These are phyloP conservation scores for Simalia tracyae DNA, from an alignment of 2,797 vertebrate genomes.

Conservation along the genomic window DNA sequence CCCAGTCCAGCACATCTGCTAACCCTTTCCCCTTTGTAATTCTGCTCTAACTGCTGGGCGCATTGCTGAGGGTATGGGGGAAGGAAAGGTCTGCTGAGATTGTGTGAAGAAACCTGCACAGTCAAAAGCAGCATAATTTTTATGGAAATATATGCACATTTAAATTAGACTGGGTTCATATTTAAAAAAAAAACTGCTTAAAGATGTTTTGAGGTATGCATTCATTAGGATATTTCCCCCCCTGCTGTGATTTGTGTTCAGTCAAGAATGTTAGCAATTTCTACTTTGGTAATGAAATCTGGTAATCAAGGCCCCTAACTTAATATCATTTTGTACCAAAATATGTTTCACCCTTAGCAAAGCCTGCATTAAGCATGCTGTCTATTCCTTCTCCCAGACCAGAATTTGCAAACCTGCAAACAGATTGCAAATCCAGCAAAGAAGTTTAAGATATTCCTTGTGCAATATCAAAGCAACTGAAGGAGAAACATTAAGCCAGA, in stretches of 20 bases:
- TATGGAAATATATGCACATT: conserved; percentile 35
- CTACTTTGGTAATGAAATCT: conserved; percentile 42
- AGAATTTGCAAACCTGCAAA: neutral
- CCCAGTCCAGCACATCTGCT: neutral
- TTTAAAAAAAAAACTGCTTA: neutral
- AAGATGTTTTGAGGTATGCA: conserved; percentile 35
- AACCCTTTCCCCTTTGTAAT: neutral
- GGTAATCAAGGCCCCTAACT: conserved; percentile 36
- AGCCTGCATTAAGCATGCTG: neutral
- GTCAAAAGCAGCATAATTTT: neutral
- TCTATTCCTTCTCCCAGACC: conserved; percentile 6
- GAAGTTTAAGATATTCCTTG: neutral
- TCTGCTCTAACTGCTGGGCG: neutral
- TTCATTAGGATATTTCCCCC: conserved; percentile 30
- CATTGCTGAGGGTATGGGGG: neutral
- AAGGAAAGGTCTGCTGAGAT: neutral
- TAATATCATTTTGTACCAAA: conserved; percentile 40
- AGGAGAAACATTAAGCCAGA: neutral
- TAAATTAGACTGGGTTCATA: conserved; percentile 33
- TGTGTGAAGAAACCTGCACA: neutral
- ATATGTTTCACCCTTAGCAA: conserved; percentile 7
- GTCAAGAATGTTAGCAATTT: conserved; percentile 18
- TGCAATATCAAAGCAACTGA: neutral
- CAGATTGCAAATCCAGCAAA: conserved; percentile 21
- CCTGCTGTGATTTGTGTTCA: conserved; percentile 32